phyloP scores from a whole-genome alignment of 2,797 vertebrate species.

The Podargus strigoides region DNA sequence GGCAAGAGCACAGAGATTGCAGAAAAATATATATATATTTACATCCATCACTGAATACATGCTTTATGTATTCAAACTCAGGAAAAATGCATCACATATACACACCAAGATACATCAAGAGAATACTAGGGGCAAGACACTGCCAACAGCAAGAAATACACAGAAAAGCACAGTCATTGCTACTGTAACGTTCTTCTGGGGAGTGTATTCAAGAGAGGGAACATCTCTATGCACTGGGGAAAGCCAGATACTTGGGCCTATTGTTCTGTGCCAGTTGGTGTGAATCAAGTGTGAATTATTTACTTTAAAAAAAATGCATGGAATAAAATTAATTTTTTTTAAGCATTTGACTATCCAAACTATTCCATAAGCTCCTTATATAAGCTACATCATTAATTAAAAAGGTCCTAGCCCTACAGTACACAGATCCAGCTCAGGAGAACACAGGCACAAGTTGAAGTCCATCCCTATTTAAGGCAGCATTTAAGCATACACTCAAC shows the following conservation, averaged over 20 bases:
- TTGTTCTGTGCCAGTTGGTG: neutral
- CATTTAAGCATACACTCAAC: conserved; percentile 3
- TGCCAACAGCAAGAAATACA: conserved; percentile 44
- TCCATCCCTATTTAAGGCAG: conserved; percentile 55
- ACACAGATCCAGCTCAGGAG: neutral
- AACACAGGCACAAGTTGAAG: conserved; percentile 29
- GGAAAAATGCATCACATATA: conserved; percentile 51
- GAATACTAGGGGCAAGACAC: conserved; percentile 37
- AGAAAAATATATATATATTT: conserved; percentile 61
- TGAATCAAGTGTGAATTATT: neutral
- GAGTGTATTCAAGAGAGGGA: neutral
- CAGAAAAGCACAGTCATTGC: conserved; percentile 43
- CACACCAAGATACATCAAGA: conserved; percentile 50
- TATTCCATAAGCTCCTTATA: neutral
- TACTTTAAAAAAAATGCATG: neutral
- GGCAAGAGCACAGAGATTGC: conserved; percentile 47
- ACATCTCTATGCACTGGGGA: neutral
- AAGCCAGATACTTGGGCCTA: neutral
- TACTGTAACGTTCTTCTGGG: conserved; percentile 19
- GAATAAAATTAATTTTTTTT: neutral
- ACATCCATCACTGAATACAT: conserved; percentile 49
- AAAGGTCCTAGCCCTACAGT: conserved; percentile 6
- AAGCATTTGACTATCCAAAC: neutral
- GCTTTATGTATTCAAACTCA: conserved; percentile 39
- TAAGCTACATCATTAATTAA: neutral